Evolutionary conservation across 2,888 invertebrate species (phyloP).

Genomic region (Melipona beecheii): DNA sequence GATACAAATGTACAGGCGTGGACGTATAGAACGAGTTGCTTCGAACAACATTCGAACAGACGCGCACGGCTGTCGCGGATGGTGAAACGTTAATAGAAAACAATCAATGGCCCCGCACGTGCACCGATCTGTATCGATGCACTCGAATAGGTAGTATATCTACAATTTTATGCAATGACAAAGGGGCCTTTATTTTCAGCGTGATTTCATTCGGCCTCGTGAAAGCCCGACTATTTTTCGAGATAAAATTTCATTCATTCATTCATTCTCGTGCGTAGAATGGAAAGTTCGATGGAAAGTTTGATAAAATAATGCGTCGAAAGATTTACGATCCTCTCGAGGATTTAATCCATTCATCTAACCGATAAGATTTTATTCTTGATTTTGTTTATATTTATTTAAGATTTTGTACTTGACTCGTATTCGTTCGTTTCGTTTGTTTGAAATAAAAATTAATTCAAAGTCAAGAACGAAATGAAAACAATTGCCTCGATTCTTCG

Average conservation of each 20-base stretch:
- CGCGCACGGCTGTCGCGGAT: conserved; percentile 1
- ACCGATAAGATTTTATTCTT: rapidly evolving
- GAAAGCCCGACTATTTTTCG: background rate
- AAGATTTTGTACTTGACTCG: too few species aligned
- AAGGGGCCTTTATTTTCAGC: background rate
- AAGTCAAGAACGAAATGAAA: too few species aligned
- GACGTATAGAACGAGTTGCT: conserved; percentile 20
- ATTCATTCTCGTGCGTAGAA: background rate
- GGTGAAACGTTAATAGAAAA: conserved; percentile 46
- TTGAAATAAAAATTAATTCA: too few species aligned
- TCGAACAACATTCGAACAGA: background rate
- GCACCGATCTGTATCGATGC: conserved; percentile 23
- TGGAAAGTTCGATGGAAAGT: conserved; percentile 1
- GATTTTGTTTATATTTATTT: background rate
- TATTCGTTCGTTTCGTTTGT: too few species aligned
- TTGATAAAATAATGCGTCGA: background rate
- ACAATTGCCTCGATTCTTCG: too few species aligned
- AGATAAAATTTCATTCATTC: background rate
- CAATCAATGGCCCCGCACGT: conserved; percentile 46
- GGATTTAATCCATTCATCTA: background rate
- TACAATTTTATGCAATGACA: conserved; percentile 1
- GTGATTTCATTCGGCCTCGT: background rate
- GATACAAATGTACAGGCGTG: conserved; percentile 11
- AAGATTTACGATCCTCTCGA: background rate
- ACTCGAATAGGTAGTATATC: background rate